Conservation (phyloP, 1,140 invertebrate genomes). For the Platyura marginata region DNA sequence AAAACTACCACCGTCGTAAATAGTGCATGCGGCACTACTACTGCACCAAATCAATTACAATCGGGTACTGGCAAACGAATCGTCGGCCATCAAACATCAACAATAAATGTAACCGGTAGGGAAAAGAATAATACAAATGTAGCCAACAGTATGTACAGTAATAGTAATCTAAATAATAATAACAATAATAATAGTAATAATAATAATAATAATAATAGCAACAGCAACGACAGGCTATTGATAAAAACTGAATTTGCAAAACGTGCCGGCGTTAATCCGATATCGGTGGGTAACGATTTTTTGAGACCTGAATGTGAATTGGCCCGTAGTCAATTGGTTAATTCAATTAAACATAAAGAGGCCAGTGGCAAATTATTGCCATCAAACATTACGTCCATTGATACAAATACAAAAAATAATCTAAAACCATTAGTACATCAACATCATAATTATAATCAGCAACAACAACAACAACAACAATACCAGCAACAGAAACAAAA, state of each 20-base stretch:
- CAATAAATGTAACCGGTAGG: neutral
- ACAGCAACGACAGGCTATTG: neutral
- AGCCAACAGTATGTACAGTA: neutral
- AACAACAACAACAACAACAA: too few relatives aligned
- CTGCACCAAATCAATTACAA: neutral
- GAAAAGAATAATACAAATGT: neutral
- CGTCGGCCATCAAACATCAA: neutral
- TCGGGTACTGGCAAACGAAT: neutral
- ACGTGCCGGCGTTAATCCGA: slow-evolving; percentile 2
- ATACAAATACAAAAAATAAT: neutral
- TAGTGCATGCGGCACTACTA: neutral
- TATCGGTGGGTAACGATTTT: slow-evolving; percentile 16
- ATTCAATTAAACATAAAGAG: neutral
- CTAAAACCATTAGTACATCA: neutral
- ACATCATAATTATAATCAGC: neutral
- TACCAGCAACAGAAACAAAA: too few relatives aligned
- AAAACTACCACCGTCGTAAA: neutral
- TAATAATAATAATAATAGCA: neutral
- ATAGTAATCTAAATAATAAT: slow-evolving; percentile 1
- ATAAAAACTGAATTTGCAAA: neutral
- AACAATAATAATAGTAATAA: neutral
- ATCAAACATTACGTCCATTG: neutral
- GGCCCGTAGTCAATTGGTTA: slow-evolving; percentile 17
- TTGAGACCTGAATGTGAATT: slow-evolving; percentile 20
- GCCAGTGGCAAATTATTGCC: neutral